Conservation (phyloP, 2,888 invertebrate genomes). For the Tipula helvola region DNA sequence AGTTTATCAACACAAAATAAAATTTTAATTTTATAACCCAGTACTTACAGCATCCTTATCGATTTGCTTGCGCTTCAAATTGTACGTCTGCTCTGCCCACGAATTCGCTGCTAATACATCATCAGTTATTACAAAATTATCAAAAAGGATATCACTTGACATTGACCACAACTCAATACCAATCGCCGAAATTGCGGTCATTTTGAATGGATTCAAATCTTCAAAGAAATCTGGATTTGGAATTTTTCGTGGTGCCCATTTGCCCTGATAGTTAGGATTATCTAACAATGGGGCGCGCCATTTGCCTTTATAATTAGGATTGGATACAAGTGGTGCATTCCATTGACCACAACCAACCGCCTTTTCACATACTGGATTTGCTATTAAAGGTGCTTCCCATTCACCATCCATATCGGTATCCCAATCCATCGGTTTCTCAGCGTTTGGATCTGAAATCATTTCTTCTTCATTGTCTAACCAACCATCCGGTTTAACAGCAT, state of each 20-base stretch:
- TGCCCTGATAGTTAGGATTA: constrained; percentile 91
- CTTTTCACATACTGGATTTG: constrained; percentile 71
- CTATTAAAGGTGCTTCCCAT: constrained; percentile 91
- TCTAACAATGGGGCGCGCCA: constrained; percentile 85
- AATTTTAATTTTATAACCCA: neutral
- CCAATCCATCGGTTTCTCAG: constrained; percentile 88
- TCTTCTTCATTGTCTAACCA: constrained; percentile 90
- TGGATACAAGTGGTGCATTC: constrained; percentile 71
- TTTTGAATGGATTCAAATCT: constrained; percentile 78
- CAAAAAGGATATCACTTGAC: constrained; percentile 88
- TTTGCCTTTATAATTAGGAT: constrained; percentile 84
- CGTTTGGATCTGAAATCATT: constrained; percentile 74
- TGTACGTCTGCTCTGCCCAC: constrained; percentile 76
- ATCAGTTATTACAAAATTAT: constrained; percentile 88
- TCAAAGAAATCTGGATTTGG: constrained; percentile 88
- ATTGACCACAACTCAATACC: constrained; percentile 99
- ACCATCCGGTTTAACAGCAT: constrained; percentile 72
- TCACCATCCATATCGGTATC: constrained; percentile 97
- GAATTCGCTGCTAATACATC: constrained; percentile 58
- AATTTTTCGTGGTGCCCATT: constrained; percentile 81
- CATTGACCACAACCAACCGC: constrained; percentile 87
- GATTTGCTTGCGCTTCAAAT: constrained; percentile 67
- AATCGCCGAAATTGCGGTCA: constrained; percentile 78
- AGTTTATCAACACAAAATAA: constrained; percentile 14
- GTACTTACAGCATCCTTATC: constrained; percentile 66